Evolutionary conservation across 2,113 vertebrate genomes (phyloP).

Genomic region (Halcyon malimbica): DNA sequence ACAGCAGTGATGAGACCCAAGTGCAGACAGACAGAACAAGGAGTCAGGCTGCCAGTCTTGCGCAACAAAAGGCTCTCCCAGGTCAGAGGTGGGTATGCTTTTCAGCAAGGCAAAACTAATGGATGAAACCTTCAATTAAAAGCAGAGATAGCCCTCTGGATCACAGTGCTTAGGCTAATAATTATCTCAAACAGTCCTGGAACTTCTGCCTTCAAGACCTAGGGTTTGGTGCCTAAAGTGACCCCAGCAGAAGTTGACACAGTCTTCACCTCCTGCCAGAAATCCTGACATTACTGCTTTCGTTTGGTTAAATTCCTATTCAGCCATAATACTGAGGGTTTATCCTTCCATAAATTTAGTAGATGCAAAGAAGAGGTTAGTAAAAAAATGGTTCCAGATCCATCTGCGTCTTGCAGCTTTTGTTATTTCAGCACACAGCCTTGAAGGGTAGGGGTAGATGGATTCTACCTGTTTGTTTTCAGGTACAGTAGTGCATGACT

Average conservation of each 20-base stretch:
- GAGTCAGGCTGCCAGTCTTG: neutral
- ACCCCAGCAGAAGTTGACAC: neutral
- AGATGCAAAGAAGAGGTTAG: neutral
- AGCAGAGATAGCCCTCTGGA: neutral
- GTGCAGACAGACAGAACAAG: neutral
- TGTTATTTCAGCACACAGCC: neutral
- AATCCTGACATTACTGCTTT: neutral
- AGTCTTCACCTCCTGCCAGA: neutral
- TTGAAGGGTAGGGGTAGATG: neutral
- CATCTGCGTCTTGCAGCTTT: neutral
- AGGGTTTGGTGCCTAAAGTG: neutral
- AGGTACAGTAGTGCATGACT: neutral
- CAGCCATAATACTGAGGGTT: neutral
- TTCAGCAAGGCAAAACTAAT: slow-evolving; percentile 36
- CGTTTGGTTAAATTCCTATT: neutral
- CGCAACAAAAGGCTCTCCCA: neutral
- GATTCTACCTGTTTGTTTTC: neutral
- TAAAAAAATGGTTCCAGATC: neutral
- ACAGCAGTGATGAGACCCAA: neutral
- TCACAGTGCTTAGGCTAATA: neutral
- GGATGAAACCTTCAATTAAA: neutral
- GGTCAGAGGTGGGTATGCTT: slow-evolving; percentile 9
- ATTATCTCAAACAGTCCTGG: neutral
- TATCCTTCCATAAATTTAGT: neutral
- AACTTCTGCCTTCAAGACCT: neutral